Evolutionary conservation across 2,797 vertebrate genomes (phyloP).

Genomic region (Pseudochaenichthys georgianus): DNA sequence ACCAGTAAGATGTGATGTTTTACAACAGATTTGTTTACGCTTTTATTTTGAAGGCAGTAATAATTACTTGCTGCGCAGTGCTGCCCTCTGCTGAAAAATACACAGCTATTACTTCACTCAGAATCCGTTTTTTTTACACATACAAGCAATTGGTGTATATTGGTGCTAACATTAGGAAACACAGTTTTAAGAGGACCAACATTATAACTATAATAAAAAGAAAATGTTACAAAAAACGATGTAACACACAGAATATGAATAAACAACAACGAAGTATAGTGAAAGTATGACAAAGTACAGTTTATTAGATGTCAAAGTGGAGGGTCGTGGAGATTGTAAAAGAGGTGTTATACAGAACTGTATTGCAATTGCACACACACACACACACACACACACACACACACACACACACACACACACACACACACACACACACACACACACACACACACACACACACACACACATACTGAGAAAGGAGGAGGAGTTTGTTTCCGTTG

Average conservation of each 20-base stretch:
- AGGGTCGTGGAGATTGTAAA: no score
- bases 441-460: conserved; percentile 3
- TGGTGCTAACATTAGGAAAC: no score
- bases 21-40: not conserved
- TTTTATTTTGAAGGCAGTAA: not conserved
- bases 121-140: no score
- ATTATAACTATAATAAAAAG: not conserved
- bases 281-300: no score
- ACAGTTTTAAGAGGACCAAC: no score
- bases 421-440: no score
- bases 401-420: not conserved
- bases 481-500: conserved; percentile 54
- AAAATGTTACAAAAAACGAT: not conserved
- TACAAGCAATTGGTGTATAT: no score
- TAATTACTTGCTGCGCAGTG: not conserved
- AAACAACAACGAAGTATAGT: no score
- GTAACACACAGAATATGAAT: no score
- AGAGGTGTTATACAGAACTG: no score
- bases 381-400: not conserved
- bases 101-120: not conserved
- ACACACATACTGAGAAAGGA: conserved; percentile 7
- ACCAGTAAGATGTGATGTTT: not conserved
- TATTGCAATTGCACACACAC: not conserved
- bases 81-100: conserved; percentile 6
- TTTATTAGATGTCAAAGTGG: no score